Conservation (phyloP, 2,113 vertebrate species). For the Talpa occidentalis region DNA sequence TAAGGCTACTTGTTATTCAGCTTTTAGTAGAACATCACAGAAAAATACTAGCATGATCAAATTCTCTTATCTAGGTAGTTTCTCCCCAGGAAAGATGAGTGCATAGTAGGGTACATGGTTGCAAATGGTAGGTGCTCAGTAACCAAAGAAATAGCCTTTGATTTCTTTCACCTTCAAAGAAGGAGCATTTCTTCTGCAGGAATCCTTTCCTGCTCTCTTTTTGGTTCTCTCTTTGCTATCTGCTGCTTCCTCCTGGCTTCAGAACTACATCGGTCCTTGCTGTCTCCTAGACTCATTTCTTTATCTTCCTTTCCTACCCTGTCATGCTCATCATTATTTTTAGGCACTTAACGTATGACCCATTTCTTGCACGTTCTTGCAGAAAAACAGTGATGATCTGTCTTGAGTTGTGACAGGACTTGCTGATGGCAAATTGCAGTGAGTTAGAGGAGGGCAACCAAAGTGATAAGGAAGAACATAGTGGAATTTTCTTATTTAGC, state of each 20-base stretch:
- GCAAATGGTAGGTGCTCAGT: neutral
- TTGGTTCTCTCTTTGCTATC: neutral
- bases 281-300: neutral
- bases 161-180: neutral
- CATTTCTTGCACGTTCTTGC: neutral
- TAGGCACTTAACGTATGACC: neutral
- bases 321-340: neutral
- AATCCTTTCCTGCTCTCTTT: neutral
- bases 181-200: neutral
- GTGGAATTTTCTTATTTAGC: neutral
- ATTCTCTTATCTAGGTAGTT: neutral
- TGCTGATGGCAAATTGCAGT: neutral
- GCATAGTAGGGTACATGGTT: neutral
- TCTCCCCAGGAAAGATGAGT: neutral
- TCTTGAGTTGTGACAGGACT: neutral
- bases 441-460: neutral
- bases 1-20: neutral
- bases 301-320: neutral
- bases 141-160: neutral
- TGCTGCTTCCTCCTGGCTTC: neutral
- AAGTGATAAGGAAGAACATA: neutral
- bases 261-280: rapidly evolving
- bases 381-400: neutral
- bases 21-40: neutral
- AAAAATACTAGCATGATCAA: neutral